Conservation (phyloP, 2,797 vertebrate species). For the Amblyopsis hoosieri region DNA sequence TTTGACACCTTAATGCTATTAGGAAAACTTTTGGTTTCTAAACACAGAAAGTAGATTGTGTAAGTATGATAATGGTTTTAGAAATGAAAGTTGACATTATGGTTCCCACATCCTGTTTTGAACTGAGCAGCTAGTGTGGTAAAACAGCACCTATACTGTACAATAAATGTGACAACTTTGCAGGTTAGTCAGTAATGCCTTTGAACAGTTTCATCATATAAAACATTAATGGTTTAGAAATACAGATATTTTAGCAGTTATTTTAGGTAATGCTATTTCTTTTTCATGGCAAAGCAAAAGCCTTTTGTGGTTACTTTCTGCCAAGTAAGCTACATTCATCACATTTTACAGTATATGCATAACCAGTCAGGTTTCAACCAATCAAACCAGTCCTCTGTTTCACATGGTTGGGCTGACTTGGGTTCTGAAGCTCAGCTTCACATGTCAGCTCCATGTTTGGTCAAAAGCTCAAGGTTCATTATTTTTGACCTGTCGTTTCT, state of each 20-base stretch:
- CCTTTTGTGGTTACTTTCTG: slow-evolving; percentile 11
- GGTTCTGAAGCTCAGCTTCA: slow-evolving; percentile 9
- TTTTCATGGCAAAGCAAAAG: slow-evolving; percentile 5
- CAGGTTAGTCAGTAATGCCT: not conserved
- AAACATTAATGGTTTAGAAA: no score
- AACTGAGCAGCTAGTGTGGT: slow-evolving; percentile 41
- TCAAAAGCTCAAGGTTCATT: slow-evolving; percentile 9
- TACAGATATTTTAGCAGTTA: not conserved
- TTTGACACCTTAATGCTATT: slow-evolving; percentile 17
- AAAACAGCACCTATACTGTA: slow-evolving; percentile 17
- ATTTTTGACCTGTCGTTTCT: slow-evolving; percentile 6
- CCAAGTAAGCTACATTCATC: slow-evolving; percentile 36
- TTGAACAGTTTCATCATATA: no score
- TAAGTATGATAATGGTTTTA: slow-evolving; percentile 30
- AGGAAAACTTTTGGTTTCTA: slow-evolving; percentile 22
- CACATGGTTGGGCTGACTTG: not conserved
- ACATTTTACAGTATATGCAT: slow-evolving; percentile 4
- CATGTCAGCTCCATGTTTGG: slow-evolving; percentile 2
- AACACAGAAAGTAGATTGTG: slow-evolving; percentile 18
- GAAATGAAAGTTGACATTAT: slow-evolving; percentile 49
- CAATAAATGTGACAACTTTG: slow-evolving; percentile 10
- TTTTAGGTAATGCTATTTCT: slow-evolving; percentile 46
- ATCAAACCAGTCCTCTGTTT: slow-evolving; percentile 14
- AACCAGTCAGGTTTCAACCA: slow-evolving; percentile 2
- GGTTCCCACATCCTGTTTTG: slow-evolving; percentile 82